phyloP scores from a whole-genome alignment of 2,888 invertebrate species.

The Eretmocerus hayati region DNA sequence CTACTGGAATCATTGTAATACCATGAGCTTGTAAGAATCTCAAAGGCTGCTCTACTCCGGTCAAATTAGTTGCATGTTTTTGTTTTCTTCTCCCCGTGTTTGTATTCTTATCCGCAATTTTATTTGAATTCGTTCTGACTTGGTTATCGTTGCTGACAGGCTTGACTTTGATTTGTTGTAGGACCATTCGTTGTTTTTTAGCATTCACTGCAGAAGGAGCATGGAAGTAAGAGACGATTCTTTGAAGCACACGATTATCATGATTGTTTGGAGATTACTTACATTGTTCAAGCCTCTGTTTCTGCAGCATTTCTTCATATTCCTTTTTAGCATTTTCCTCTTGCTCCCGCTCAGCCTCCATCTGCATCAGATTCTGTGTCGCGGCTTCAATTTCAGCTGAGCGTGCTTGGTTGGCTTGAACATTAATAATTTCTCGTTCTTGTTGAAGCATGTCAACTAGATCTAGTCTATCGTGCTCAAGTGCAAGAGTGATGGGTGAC shows the following conservation, averaged over 20 bases:
- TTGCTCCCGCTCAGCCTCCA: slow-evolving; percentile 35
- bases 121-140: slow-evolving; percentile 29
- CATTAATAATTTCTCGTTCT: slow-evolving; percentile 37
- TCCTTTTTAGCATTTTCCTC: slow-evolving; percentile 33
- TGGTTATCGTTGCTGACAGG: slow-evolving; percentile 33
- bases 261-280: too few species aligned
- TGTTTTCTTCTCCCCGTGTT: slow-evolving; percentile 30
- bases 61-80: slow-evolving; percentile 32
- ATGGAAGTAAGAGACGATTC: too few species aligned
- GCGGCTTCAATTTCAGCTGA: slow-evolving; percentile 39
- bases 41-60: slow-evolving; percentile 47
- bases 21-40: slow-evolving; percentile 77
- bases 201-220: too few species aligned
- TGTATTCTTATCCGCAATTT: slow-evolving; percentile 26
- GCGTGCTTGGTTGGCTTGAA: slow-evolving; percentile 30
- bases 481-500: slow-evolving; percentile 61
- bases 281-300: slow-evolving; percentile 23
- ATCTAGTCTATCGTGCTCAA: slow-evolving; percentile 58
- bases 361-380: slow-evolving; percentile 40
- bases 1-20: slow-evolving; percentile 77
- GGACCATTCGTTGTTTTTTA: slow-evolving; percentile 39
- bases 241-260: too few species aligned
- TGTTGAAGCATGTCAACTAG: slow-evolving; percentile 54
- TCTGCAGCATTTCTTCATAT: slow-evolving; percentile 31
- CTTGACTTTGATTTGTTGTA: slow-evolving; percentile 38